phyloP scores from a whole-genome alignment of 2,113 vertebrate species.

The Petaurus breviceps region DNA sequence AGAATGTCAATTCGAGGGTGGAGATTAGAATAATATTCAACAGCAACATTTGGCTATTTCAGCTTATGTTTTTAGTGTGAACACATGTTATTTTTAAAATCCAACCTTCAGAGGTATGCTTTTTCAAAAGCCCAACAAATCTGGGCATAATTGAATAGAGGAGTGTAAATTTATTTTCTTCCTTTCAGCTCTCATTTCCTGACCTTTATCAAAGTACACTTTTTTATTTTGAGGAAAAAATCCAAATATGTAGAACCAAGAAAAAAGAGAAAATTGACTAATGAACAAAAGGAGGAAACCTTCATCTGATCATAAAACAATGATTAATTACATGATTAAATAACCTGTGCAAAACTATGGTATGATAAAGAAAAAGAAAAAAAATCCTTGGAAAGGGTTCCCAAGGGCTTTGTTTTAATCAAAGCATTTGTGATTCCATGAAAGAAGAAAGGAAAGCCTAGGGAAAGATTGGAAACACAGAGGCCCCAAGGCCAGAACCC shows the following conservation, averaged over 20 bases:
- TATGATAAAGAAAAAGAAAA: background rate
- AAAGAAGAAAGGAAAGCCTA: slow-evolving; percentile 10
- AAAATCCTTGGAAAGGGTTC: slow-evolving; percentile 53
- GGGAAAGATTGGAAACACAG: background rate
- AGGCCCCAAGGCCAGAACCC: background rate
- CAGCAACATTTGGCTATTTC: slow-evolving; percentile 43
- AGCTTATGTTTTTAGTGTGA: slow-evolving; percentile 55
- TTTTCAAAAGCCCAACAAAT: slow-evolving; percentile 61
- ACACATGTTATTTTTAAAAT: slow-evolving; percentile 67
- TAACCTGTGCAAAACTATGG: slow-evolving; percentile 49
- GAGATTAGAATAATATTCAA: background rate
- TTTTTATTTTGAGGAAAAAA: slow-evolving; percentile 44
- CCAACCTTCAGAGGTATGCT: slow-evolving; percentile 59
- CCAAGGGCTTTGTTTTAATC: slow-evolving; percentile 49
- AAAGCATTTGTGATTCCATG: slow-evolving; percentile 33
- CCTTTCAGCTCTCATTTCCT: slow-evolving; percentile 47
- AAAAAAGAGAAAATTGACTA: slow-evolving; percentile 19
- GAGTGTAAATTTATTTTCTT: slow-evolving; percentile 54
- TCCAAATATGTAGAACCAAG: slow-evolving; percentile 33
- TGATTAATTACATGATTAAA: slow-evolving; percentile 68
- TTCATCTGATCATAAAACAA: slow-evolving; percentile 60
- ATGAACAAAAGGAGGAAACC: slow-evolving; percentile 60
- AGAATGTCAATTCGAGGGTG: slow-evolving; percentile 12
- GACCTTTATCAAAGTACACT: slow-evolving; percentile 72
- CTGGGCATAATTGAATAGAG: slow-evolving; percentile 15